These are phyloP conservation scores for Acronicta leporina DNA, from an alignment of 2,888 invertebrate species.

Conservation along the genomic window DNA sequence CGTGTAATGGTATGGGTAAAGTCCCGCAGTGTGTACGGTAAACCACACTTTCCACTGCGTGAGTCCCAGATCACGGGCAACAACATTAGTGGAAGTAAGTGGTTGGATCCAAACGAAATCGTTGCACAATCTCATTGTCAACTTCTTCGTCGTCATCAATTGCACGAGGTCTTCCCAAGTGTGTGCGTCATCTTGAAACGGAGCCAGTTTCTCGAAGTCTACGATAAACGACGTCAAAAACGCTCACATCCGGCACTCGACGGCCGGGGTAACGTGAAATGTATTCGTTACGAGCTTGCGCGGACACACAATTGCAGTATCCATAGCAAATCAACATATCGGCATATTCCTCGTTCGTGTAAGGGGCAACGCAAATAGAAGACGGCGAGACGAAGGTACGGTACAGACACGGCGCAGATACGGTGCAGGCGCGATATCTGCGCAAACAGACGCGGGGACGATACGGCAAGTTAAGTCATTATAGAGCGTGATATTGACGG, in stretches of 20 bases:
- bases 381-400: slow-evolving; percentile 2
- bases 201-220: no score
- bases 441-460: slow-evolving; percentile 20
- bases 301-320: slow-evolving; percentile 36
- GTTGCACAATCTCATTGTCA: slow-evolving; percentile 16
- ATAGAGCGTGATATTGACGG: slow-evolving; percentile 2
- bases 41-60: slow-evolving; percentile 53
- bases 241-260: no score
- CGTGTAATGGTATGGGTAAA: slow-evolving; percentile 40
- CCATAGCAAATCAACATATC: slow-evolving; percentile 37
- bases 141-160: slow-evolving; percentile 43
- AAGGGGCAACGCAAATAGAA: slow-evolving; percentile 1
- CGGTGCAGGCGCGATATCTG: slow-evolving; percentile 5
- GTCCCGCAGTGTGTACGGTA: slow-evolving; percentile 38
- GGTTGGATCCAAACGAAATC: slow-evolving; percentile 6
- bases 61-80: slow-evolving; percentile 28
- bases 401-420: background rate
- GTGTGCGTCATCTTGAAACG: no score
- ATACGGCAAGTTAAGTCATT: slow-evolving; percentile 15
- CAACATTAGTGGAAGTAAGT: slow-evolving; percentile 17
- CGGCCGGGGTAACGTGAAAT: no score
- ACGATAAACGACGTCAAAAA: no score
- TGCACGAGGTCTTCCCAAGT: no score
- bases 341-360: no score
- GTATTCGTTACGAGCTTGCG: slow-evolving; percentile 4